Evolutionary conservation across 1,140 invertebrate genomes (phyloP), one percentile per base, ranked within the genome.

Genomic region (Oryzaephilus surinamensis): DNA sequence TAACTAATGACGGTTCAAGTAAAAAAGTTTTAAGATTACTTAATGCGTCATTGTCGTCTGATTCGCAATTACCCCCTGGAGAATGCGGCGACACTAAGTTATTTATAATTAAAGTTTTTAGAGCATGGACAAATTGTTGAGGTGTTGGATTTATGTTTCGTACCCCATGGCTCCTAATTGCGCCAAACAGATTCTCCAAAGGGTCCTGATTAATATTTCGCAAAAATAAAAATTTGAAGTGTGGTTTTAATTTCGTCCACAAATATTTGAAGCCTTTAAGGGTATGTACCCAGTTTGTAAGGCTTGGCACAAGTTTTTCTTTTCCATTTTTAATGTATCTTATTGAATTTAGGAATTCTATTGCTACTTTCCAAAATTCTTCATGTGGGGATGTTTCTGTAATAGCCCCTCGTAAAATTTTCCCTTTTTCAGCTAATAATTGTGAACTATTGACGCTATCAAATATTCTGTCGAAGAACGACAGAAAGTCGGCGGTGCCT

Each of bases 391-490:
- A 28, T 26, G 11, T 27, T 16, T 38, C 17, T 8, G 21, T 38
- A 3, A 43, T 15, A 13, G 33, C 35, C 27, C 28, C 19, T 20
- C 8, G 4, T 20, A 20, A 8, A 5, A 8, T 4, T 8, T 20
- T 20, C 4, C 8, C 4, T 4, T 4, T n/a, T n/a, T 19, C 12
- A 29, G 29, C 12, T 12, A 5, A 5, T 20, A 20, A 4, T 20
- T 5, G 4, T 4, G 19, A 8, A 20, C 44, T 35, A 44, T 48
- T 48, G 2, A 39, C 30, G 19, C 36, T 40, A 27, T 48, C 45
- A 29, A 40, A 48, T 20, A 48, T 21, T 20, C 39, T 26, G 23
- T 44, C 37, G 8, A 44, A 13, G 17, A 44, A 48, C 14, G 33
- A 32, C 3, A 40, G 15, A 21, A 40, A 40, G 27, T 39, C 36